These are phyloP conservation scores for Lacanobia oleracea DNA, from an alignment of 2,888 invertebrate species.

Conservation along the genomic window DNA sequence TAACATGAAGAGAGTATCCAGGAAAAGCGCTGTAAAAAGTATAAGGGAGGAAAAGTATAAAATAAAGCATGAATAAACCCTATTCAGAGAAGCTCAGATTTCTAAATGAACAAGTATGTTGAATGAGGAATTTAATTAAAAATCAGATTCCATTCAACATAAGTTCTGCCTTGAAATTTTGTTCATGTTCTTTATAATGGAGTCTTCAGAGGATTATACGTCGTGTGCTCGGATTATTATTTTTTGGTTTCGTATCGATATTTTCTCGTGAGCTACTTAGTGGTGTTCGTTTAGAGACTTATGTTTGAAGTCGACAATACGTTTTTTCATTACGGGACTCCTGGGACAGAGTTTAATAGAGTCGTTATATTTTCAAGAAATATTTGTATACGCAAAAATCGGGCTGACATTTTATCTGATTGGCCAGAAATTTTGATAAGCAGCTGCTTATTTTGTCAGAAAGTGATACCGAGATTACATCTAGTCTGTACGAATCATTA, in stretches of 20 bases:
- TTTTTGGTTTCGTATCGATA: slow-evolving; percentile 29
- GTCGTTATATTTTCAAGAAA: not conserved
- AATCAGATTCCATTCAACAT: slow-evolving; percentile 63
- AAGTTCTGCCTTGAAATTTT: slow-evolving; percentile 54
- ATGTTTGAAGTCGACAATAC: slow-evolving; percentile 8
- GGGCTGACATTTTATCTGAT: not conserved
- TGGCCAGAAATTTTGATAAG: too few species aligned
- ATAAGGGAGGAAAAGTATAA: slow-evolving; percentile 41
- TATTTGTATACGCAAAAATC: not conserved
- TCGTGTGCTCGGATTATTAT: slow-evolving; percentile 12
- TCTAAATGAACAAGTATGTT: slow-evolving; percentile 66
- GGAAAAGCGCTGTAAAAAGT: slow-evolving; percentile 33
- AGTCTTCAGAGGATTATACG: slow-evolving; percentile 32
- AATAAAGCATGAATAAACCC: slow-evolving; percentile 53
- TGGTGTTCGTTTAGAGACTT: slow-evolving; percentile 5
- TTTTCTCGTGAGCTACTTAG: slow-evolving; percentile 31
- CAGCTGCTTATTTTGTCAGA: not conserved
- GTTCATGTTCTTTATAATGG: slow-evolving; percentile 48
- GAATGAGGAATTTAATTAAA: slow-evolving; percentile 65
- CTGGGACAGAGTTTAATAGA: not conserved
- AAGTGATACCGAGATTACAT: slow-evolving; percentile 6
- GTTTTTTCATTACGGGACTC: slow-evolving; percentile 7
- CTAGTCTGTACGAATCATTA: not conserved
- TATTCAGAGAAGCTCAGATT: slow-evolving; percentile 55
- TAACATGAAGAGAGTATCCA: slow-evolving; percentile 37